Conservation (phyloP, 1,140 invertebrate species). For the Cepaea nemoralis region DNA sequence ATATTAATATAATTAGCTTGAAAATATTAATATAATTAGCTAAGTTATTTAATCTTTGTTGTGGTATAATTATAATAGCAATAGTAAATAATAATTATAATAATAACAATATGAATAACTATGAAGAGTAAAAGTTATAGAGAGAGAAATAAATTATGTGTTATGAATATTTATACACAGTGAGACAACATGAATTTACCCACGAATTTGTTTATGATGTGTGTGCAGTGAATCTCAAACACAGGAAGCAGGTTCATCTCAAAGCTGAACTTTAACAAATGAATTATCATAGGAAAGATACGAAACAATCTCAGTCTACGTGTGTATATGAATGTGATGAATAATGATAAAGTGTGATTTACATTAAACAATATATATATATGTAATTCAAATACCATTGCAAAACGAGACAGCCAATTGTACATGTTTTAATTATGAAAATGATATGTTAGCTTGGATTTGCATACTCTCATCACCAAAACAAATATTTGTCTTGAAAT, state of each 20-base stretch:
- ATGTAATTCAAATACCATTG: neutral
- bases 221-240: neutral
- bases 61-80: neutral
- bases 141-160: neutral
- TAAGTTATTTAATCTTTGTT: neutral
- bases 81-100: neutral
- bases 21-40: neutral
- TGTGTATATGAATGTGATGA: neutral
- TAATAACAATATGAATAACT: neutral
- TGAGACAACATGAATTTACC: conserved; percentile 6
- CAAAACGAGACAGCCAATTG: neutral
- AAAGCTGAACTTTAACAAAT: neutral
- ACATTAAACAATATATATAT: neutral
- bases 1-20: no score
- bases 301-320: neutral
- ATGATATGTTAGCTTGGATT: conserved; percentile 7
- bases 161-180: neutral
- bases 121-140: neutral
- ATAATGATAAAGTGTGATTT: neutral
- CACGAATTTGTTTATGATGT: neutral
- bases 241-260: neutral
- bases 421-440: neutral
- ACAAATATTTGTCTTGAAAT: neutral
- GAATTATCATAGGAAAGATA: neutral
- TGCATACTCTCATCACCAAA: neutral